Base-by-base conservation (phyloP, 2,888 invertebrate genomes). In the Limenitis camilla region DNA sequence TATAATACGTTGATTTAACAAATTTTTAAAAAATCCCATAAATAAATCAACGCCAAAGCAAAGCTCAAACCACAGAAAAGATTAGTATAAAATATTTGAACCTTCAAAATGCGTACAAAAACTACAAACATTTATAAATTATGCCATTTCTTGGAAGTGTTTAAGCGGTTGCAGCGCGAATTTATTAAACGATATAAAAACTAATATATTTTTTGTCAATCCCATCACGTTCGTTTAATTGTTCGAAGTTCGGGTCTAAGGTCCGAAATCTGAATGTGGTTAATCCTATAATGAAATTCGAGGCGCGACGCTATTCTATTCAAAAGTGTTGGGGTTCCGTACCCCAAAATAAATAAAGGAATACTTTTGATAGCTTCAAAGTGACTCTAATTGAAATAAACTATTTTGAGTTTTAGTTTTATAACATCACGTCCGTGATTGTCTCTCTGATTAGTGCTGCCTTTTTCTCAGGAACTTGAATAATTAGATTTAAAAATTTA, bases 221-320 rank as follows among this genome's bases (percentile, higher is more conserved):
- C 64, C 69, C 68, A 75, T 75, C 74, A 78, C 78, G 77, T 76
- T 70, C 72, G 67, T 74, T 74, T 79, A 81, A 83, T 85, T 80
- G 78, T 78, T 72, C 70, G 69, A 68, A 76, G 72, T 72, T 77
- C 76, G 72, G 65, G 74, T 19, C 19, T 19, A 19, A 19, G 19
- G 19, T 19, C 19, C 19, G 19, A 19, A 19, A 19, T 19, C 19
- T 3, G 19, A 76, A 76, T 69, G 66, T 77, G 78, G 63, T 72
- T 80, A 82, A 84, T 83, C 81, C 77, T 68, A 71, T 78, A 75
- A 78, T 74, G 74, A 75, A 74, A 79, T 78, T 78, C 74, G 72
- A 74, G 67, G 71, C 76, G 69, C 67, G 74, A 68, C 68, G 64
- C 56, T 56, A 55, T 62, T 53, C 54, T 19, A 19, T 19, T 2